Base-by-base conservation (phyloP, 2,113 vertebrate species). In the Hydrolagus affinis region DNA sequence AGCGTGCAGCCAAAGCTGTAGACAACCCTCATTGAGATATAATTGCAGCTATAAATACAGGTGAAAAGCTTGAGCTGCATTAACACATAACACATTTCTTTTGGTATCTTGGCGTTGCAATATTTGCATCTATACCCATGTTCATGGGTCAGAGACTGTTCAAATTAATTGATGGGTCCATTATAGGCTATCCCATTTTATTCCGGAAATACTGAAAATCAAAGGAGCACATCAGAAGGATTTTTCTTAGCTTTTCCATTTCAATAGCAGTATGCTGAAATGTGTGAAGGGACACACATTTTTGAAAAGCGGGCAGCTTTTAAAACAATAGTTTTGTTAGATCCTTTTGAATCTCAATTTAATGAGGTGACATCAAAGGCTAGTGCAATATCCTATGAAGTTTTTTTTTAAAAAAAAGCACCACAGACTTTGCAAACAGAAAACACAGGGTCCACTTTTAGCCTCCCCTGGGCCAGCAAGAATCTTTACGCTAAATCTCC, bases 21-120 rank as follows among this genome's bases (percentile, higher is more conserved):
- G 95, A 95, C 94, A 94, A 94, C 95, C 94, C 94, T 95, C 95
- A 95, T 95, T 95, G 94, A 95, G 95, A 95, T 95, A 95, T 95
- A 95, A 95, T 95, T 95, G 94, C 92, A 89, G 93, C 93, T 94
- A 95, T 94, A 95, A 95, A 95, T 95, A 95, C 93, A 93, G 94
- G 94, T 89, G 90, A 94, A 94, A 94, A 94, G 92, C 91, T 94
- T 92, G 62, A 64, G 23, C 60, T 62, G 11, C 32, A 71, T 66
- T 85, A 71, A 59, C 70, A 71, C 19, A 25, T 70, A 56, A 72
- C 85, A 72, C 85, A 68, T 32, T 75, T 66, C 85, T 68, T 64
- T 32, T 77, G 71, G 72, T 86, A 68, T 66, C 28, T 86, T 77
- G 30, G 68, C 32, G 30, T 68, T 60, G 28, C 72, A 66, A 66